Evolutionary conservation across 2,888 invertebrate genomes (phyloP).

Genomic region (Apamea crenata): DNA sequence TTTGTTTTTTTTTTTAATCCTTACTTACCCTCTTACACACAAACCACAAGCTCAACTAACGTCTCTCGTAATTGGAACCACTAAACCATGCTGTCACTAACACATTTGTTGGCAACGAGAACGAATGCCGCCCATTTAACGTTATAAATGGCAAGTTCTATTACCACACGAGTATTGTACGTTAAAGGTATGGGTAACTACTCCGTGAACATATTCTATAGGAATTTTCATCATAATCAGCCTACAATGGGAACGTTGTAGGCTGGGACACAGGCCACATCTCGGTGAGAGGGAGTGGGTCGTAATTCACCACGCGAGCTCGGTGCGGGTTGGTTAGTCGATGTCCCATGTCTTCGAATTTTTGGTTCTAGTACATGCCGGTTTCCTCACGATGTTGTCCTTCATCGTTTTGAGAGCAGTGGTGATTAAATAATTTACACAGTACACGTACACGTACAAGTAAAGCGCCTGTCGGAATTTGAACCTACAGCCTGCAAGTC

Average conservation of each 20-base stretch:
- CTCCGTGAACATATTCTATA: not conserved
- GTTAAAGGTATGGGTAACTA: not conserved
- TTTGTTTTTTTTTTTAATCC: too few species aligned
- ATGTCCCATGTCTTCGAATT: not conserved
- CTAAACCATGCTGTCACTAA: conserved; percentile 50
- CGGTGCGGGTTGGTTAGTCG: not conserved
- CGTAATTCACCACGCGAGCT: not conserved
- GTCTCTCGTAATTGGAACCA: conserved; percentile 41
- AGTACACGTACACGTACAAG: too few species aligned
- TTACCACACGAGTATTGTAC: conserved; percentile 12
- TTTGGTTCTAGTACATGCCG: not conserved
- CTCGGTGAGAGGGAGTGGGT: not conserved
- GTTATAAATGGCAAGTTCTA: conserved; percentile 34
- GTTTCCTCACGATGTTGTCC: not conserved
- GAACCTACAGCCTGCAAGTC: not conserved
- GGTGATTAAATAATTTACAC: not conserved
- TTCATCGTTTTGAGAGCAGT: not conserved
- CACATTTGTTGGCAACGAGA: conserved; percentile 45
- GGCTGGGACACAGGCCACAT: not conserved
- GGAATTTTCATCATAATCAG: not conserved
- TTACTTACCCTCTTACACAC: not conserved
- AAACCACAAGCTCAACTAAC: conserved; percentile 2
- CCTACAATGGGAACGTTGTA: too few species aligned
- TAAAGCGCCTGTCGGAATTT: not conserved
- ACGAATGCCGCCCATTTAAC: conserved; percentile 43